A percentile compares a stretch with the other conserved stretches of the same genome.
These are phyloP conservation scores for Illadopsis cleaveri DNA, from an alignment of 2,113 vertebrate species.

Conservation along the genomic window DNA sequence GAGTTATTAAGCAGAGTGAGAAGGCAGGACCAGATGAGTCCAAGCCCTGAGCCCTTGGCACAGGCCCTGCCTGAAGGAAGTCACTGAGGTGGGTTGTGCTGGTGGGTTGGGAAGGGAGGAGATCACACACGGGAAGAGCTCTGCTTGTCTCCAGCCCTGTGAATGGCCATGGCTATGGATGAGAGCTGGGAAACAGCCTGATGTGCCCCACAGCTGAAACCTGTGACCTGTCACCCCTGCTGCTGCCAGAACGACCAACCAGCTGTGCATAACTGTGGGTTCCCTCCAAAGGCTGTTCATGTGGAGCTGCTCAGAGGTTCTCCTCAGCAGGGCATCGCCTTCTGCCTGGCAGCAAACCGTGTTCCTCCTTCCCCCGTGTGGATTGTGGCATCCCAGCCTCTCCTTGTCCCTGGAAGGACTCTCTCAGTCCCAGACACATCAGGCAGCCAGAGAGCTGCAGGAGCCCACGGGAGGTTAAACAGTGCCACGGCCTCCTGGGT, in stretches of 20 bases:
- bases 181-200: fast-evolving
- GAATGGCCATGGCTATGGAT: fast-evolving
- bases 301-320: background rate
- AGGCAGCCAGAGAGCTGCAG: fast-evolving
- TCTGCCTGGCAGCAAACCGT: fast-evolving
- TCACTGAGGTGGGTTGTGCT: background rate
- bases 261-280: fast-evolving
- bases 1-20: background rate
- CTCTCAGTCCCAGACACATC: fast-evolving
- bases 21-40: background rate
- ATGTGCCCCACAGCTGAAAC: background rate
- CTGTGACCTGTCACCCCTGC: background rate
- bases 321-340: background rate
- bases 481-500: background rate
- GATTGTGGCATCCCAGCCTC: background rate
- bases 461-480: background rate
- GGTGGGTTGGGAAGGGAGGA: background rate
- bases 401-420: background rate
- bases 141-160: background rate
- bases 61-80: background rate
- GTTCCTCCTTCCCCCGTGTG: background rate
- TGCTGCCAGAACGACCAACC: background rate
- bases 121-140: background rate
- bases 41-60: background rate
- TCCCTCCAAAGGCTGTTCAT: background rate